A percentile compares a stretch with the other conserved stretches of the same genome.
phyloP scores from a whole-genome alignment of 2,888 invertebrate genomes.

The Cremastinae sp. region DNA sequence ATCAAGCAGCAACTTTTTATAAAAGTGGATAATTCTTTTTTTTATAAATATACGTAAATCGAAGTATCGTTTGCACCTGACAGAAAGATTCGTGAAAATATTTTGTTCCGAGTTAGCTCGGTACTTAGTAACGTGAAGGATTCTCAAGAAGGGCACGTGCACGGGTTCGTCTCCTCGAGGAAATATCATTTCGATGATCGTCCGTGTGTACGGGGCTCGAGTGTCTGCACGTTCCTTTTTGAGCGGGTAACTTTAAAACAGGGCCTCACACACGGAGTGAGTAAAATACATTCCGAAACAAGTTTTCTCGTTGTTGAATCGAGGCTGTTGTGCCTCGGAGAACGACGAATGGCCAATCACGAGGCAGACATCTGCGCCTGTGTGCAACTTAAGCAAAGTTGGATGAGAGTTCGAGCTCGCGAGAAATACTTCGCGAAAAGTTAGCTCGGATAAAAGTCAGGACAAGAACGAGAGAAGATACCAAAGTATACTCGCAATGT shows the following conservation, averaged over 20 bases:
- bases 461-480: conserved; percentile 29
- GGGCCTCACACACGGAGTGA: conserved; percentile 6
- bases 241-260: conserved; percentile 46
- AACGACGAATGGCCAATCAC: conserved; percentile 47
- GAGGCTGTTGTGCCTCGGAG: conserved; percentile 19
- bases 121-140: conserved; percentile 45
- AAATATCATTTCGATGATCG: conserved; percentile 41
- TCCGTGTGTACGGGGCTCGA: conserved; percentile 12
- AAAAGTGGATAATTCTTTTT: too few relatives aligned
- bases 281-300: conserved; percentile 43
- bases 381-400: conserved; percentile 44
- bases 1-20: too few relatives aligned
- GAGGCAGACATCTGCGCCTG: conserved; percentile 47
- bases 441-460: neutral
- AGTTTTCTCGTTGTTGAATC: conserved; percentile 59
- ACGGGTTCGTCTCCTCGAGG: neutral
- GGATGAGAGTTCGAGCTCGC: conserved; percentile 52
- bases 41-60: too few relatives aligned
- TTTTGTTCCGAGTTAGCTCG: neutral
- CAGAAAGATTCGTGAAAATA: neutral
- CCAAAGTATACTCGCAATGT: neutral
- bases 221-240: conserved; percentile 16
- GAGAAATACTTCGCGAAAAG: conserved; percentile 41
- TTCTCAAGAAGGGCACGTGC: neutral
- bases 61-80: conserved; percentile 30